Conservation (phyloP, 2,113 vertebrate genomes). For the Gnathonemus echidnorhynchus region DNA sequence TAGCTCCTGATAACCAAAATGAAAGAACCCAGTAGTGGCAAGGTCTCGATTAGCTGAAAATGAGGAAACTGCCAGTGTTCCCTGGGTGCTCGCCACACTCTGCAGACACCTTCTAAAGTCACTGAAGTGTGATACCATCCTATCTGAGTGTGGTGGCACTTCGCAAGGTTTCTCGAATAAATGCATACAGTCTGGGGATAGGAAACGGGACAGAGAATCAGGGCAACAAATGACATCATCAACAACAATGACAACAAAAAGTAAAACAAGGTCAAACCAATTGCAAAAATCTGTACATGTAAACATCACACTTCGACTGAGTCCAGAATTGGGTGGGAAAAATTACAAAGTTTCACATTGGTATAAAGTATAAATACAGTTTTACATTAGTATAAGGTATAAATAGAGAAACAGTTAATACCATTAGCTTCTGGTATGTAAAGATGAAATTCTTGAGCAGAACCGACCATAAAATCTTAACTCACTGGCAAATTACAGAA, state of each 20-base stretch:
- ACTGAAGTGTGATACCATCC: background rate
- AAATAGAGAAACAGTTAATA: conserved; percentile 76
- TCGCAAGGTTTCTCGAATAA: conserved; percentile 8
- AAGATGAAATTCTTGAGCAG: conserved; percentile 56
- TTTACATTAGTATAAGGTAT: conserved; percentile 96
- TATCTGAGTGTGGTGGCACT: background rate
- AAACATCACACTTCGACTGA: conserved; percentile 99
- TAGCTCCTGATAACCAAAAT: background rate
- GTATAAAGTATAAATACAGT: conserved; percentile 85
- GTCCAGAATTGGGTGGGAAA: conserved; percentile 89
- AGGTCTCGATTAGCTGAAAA: conserved; percentile 12
- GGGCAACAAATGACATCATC: conserved; percentile 22
- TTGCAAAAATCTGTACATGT: conserved; percentile 95
- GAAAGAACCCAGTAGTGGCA: background rate
- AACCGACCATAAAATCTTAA: conserved; percentile 68
- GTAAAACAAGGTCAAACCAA: conserved; percentile 55
- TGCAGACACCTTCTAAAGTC: background rate
- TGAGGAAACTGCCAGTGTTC: background rate
- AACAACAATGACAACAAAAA: conserved; percentile 27
- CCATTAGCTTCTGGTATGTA: conserved; percentile 68
- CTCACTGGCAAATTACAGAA: conserved; percentile 95
- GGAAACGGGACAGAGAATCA: conserved; percentile 13
- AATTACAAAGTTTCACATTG: conserved; percentile 97
- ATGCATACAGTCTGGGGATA: conserved; percentile 26
- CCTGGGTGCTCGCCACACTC: background rate